A percentile compares a stretch with the other conserved stretches of the same genome.
Conservation (phyloP, 2,888 invertebrate species). For the Philereme vetulata region DNA sequence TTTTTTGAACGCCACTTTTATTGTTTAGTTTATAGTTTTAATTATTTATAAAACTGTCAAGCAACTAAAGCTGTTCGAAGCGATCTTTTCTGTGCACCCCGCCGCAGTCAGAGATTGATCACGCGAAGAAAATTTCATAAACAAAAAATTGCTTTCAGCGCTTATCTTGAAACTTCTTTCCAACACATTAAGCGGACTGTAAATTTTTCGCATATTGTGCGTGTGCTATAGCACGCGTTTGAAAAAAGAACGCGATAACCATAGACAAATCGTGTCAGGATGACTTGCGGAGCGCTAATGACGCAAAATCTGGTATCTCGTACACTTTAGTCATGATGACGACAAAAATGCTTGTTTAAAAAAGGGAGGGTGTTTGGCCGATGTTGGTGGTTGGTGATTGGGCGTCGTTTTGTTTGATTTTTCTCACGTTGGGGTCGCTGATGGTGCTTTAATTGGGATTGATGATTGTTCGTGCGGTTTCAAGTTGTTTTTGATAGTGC, state of each 20-base stretch:
- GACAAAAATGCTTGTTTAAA: conserved; percentile 65
- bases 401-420: conserved; percentile 71
- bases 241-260: conserved; percentile 76
- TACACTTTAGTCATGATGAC: conserved; percentile 67
- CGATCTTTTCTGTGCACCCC: conserved; percentile 3
- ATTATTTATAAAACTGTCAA: conserved; percentile 7
- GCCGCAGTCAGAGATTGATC: conserved; percentile 14
- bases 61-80: conserved; percentile 3
- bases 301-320: conserved; percentile 74
- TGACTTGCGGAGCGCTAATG: conserved; percentile 77
- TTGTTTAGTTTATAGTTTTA: conserved; percentile 2
- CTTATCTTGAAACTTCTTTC: conserved; percentile 76
- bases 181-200: conserved; percentile 72
- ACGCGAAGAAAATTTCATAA: conserved; percentile 36
- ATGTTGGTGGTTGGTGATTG: conserved; percentile 62
- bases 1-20: conserved; percentile 14
- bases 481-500: conserved; percentile 50
- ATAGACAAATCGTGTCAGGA: conserved; percentile 78
- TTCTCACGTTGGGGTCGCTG: conserved; percentile 70
- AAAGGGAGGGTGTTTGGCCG: conserved; percentile 58
- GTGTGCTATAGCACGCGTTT: conserved; percentile 69
- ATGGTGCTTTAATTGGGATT: conserved; percentile 78
- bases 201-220: conserved; percentile 78
- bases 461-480: conserved; percentile 62
- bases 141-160: conserved; percentile 66